Conservation (phyloP, 2,888 invertebrate species). For the Osmoderma eremita region DNA sequence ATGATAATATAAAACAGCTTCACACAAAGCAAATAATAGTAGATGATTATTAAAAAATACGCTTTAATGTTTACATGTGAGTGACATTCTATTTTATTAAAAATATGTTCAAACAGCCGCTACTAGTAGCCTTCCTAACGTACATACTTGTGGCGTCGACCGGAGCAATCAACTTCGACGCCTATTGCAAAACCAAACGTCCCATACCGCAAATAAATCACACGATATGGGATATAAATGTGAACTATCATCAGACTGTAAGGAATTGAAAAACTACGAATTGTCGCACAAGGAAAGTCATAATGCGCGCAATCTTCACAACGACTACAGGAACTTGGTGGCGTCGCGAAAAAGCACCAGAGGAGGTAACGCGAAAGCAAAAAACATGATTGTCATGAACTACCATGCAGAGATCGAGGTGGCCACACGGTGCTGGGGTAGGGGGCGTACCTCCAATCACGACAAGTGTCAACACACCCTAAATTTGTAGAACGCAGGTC, state of each 20-base stretch:
- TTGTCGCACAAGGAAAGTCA: background rate
- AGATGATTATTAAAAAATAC: too few relatives aligned
- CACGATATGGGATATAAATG: background rate
- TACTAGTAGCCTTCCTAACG: too few relatives aligned
- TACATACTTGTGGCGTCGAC: too few relatives aligned
- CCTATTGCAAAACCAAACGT: background rate
- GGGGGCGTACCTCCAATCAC: background rate
- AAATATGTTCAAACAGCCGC: too few relatives aligned
- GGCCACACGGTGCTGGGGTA: background rate
- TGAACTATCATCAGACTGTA: background rate
- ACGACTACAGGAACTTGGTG: background rate
- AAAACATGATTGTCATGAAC: conserved; percentile 3
- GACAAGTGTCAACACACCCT: background rate
- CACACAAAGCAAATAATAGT: too few relatives aligned
- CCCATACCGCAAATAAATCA: background rate
- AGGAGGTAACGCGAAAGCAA: background rate
- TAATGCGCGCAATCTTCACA: background rate
- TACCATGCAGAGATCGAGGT: conserved; percentile 10
- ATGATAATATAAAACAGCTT: background rate
- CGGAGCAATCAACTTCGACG: background rate
- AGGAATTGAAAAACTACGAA: background rate
- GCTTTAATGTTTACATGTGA: too few relatives aligned
- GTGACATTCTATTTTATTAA: too few relatives aligned
- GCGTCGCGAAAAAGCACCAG: background rate
- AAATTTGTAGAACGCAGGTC: background rate